Evolutionary conservation across 2,113 vertebrate genomes (phyloP), one percentile per base, ranked within the genome.

Genomic region (Burhinus bistriatus): DNA sequence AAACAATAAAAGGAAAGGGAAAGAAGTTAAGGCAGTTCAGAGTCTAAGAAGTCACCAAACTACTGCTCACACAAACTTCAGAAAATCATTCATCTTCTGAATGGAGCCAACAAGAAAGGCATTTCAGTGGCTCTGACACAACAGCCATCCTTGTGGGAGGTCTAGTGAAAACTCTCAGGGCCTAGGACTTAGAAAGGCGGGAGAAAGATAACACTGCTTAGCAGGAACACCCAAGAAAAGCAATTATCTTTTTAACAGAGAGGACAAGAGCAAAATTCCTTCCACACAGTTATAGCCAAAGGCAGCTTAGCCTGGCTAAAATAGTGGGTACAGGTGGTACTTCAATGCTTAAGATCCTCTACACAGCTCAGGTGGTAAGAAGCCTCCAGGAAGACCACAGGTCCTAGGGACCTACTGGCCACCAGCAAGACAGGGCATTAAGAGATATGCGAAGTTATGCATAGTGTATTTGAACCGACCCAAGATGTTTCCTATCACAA

Each of bases 141-240:
- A 42, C 81, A 79, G 65, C 30, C 81, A 47, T 36, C 87, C 70
- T 81, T 11, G 10, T 96, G 96, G 96, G 96, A 94, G 95, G 95
- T 97, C 96, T 80, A 17, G 57, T 36, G 70, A 76, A 47, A 7
- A 21, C 5, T 16, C 64, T 4, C 44, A 40, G 32, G 8, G 85
- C 36, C 40, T 13, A 7, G 57, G 27, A 68, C 49, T 75, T 55
- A 42, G 5, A 1, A 45, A 71, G 80, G 55, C 2, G 1, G 1
- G 5, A 57, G 38, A 73, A 52, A 96, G 96, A 83, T 96, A 96
- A 91, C 34, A 4, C 57, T 42, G 72, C 73, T 83, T 16, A 38
- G 71, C 2, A 25, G 61, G 15, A 71, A 44, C 79, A 9, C 51
- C 29, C 59, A 5, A 10, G 10, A 27, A 65, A 42, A 34, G 11